A percentile compares a stretch with the other conserved stretches of the same genome.
Conservation (phyloP, 2,113 vertebrate species). For the Oryzias melastigma region DNA sequence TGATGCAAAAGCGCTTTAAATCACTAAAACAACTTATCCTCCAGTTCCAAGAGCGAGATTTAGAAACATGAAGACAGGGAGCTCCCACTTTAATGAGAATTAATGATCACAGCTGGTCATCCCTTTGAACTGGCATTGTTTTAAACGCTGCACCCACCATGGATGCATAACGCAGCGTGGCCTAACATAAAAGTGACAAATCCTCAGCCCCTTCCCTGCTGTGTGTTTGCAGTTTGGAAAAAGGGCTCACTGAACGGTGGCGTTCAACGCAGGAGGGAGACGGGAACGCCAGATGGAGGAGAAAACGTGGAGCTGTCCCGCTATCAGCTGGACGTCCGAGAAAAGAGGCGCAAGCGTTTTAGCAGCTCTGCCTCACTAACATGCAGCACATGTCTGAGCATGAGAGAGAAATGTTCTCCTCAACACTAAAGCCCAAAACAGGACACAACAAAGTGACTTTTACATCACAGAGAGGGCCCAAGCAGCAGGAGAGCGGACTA, state of each 20-base stretch:
- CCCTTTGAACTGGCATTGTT: too few relatives aligned
- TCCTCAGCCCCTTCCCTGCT: slow-evolving; percentile 17
- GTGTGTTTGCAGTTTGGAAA: slow-evolving; percentile 15
- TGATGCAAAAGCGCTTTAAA: too few relatives aligned
- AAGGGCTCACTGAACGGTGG: slow-evolving; percentile 7
- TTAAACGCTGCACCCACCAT: background rate
- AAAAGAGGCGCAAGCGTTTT: background rate
- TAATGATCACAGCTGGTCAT: too few relatives aligned
- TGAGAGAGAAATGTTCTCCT: background rate
- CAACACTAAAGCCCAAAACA: background rate
- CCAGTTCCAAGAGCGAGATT: too few relatives aligned
- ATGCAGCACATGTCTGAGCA: too few relatives aligned
- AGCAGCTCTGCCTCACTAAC: too few relatives aligned
- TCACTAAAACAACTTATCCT: too few relatives aligned
- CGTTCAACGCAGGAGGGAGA: slow-evolving; percentile 1
- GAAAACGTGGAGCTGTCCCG: background rate
- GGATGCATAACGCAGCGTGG: background rate
- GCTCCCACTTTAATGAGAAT: too few relatives aligned
- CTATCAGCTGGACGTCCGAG: slow-evolving; percentile 13
- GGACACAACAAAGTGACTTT: background rate
- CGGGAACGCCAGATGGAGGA: slow-evolving; percentile 21
- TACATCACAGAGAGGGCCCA: background rate
- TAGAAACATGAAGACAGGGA: too few relatives aligned
- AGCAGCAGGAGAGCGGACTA: background rate
- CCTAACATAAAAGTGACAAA: slow-evolving; percentile 11